A percentile compares a stretch with the other conserved stretches of the same genome.
phyloP scores from a whole-genome alignment of 2,888 invertebrate species.

The Ennomos quercinarius region DNA sequence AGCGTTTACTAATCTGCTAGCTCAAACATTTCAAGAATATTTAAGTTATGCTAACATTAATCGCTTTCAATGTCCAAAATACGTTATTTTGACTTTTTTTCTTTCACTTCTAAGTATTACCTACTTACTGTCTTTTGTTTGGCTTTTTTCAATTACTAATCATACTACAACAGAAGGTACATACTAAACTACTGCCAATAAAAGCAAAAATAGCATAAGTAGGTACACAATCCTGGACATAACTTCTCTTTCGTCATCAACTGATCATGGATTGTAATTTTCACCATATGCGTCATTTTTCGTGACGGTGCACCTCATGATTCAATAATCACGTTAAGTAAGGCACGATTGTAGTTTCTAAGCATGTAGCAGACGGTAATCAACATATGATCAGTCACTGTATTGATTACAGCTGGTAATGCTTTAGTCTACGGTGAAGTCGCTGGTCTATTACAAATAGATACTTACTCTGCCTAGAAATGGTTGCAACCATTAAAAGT shows the following conservation, averaged over 20 bases:
- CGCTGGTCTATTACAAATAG: slow-evolving; percentile 13
- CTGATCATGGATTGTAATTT: slow-evolving; percentile 15
- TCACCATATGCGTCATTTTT: slow-evolving; percentile 33
- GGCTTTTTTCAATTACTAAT: too few relatives aligned
- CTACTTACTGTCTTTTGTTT: too few relatives aligned
- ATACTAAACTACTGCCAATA: too few relatives aligned
- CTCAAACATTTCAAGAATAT: neutral
- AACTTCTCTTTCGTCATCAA: slow-evolving; percentile 10
- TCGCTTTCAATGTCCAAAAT: too few relatives aligned
- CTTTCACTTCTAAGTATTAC: neutral
- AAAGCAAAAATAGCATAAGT: too few relatives aligned
- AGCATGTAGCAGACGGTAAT: slow-evolving; percentile 34
- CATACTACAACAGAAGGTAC: too few relatives aligned
- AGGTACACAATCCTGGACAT: neutral
- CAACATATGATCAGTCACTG: slow-evolving; percentile 25
- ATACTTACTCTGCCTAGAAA: neutral
- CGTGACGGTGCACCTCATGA: slow-evolving; percentile 36
- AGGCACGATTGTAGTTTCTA: slow-evolving; percentile 34
- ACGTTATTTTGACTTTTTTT: neutral
- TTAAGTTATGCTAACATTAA: neutral
- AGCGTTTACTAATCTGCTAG: slow-evolving; percentile 22
- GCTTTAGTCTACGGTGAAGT: slow-evolving; percentile 35
- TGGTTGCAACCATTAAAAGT: too few relatives aligned
- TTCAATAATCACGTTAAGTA: slow-evolving; percentile 34
- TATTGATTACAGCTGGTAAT: slow-evolving; percentile 28